Base-by-base conservation (phyloP, 2,888 invertebrate species). In the Clepsis dumicolana region DNA sequence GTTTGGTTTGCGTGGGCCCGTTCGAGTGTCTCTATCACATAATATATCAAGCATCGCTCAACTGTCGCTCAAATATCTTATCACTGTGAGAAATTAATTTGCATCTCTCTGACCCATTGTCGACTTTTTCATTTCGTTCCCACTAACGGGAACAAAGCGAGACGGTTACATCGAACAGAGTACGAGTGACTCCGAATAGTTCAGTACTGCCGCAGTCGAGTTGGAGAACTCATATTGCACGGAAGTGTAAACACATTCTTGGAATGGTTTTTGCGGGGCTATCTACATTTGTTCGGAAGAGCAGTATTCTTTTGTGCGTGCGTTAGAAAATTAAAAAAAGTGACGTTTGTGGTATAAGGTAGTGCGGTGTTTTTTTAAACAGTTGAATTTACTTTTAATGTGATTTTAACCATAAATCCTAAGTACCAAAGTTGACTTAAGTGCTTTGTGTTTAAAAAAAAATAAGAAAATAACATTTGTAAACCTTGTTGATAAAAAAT, bases 1-100 rank as follows among this genome's bases (percentile, higher is more conserved):
- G 50, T 52, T 44, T 44, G 56, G 59, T 29, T 21, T 16, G 44
- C 57, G 68, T 68, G 52, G 63, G 67, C 29, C 10, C 25, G 21
- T 61, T 67, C 56, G 38, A 57, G 64, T 68, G 59, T 59, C 68
- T 25, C 50, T 68, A 59, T 68, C 63, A 12, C 25, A 41, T 59
- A 54, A 61, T 60, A 59, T 59, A 67, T 67, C 62, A 63, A 63
- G 48, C 56, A 67, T 67, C 67, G 62, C 56, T 67, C 59, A 65
- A 61, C 67, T 38, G 52, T 52, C 65, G 44, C 41, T 64, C 68
- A 64, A 63, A 68, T 61, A 27, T 63, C 68, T 68, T 68, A 68
- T 68, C 68, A 68, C 52, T 68, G 68, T 68, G 68, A 59, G 68
- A 68, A 68, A 64, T 68, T 68, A 68, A 68, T 68, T 59, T 68